These are phyloP conservation scores for Miltochrista miniata DNA, from an alignment of 2,888 invertebrate species.

Conservation along the genomic window DNA sequence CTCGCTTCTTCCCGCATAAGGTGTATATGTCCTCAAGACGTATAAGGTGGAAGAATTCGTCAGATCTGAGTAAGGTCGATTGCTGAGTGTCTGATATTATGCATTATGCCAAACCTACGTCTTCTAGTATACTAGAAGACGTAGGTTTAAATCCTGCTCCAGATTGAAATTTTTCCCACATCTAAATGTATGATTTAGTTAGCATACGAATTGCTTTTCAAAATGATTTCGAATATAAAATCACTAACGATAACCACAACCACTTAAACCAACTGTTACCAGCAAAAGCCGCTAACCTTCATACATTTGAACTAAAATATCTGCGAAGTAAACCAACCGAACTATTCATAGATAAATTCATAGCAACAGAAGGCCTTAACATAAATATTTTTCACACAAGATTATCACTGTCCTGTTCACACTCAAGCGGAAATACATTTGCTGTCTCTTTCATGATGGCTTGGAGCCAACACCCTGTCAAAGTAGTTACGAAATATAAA, in stretches of 20 bases:
- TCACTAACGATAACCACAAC: conserved; percentile 10
- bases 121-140: too few relatives aligned
- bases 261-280: conserved; percentile 28
- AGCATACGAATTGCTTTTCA: too few relatives aligned
- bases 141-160: too few relatives aligned
- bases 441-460: conserved; percentile 69
- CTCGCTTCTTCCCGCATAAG: too few relatives aligned
- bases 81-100: too few relatives aligned
- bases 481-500: conserved; percentile 78
- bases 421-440: conserved; percentile 60
- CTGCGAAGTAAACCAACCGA: conserved; percentile 54
- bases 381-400: conserved; percentile 82
- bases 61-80: too few relatives aligned
- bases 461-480: conserved; percentile 62
- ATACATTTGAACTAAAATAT: conserved; percentile 66
- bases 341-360: conserved; percentile 73
- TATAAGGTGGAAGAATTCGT: too few relatives aligned
- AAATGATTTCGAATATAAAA: too few relatives aligned
- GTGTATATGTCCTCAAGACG: too few relatives aligned
- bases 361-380: conserved; percentile 76
- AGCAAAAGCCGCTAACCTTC: conserved; percentile 67
- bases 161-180: too few relatives aligned
- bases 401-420: conserved; percentile 73
- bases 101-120: too few relatives aligned
- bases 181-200: too few relatives aligned